These are phyloP conservation scores for Eupithecia exiguata DNA, from an alignment of 2,888 invertebrate genomes.

Conservation along the genomic window DNA sequence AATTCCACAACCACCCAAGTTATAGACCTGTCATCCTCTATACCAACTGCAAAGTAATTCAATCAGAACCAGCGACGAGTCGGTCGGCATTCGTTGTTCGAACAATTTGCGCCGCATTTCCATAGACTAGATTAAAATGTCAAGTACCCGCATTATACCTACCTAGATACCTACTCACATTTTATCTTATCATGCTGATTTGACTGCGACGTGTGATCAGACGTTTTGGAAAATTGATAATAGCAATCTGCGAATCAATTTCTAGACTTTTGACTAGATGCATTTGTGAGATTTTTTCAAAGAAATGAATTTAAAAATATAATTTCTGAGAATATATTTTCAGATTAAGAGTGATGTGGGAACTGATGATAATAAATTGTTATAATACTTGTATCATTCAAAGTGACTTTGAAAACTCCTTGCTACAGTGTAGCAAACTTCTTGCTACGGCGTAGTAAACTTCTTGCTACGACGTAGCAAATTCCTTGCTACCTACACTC, in stretches of 20 bases:
- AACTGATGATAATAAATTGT: neutral
- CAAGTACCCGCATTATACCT: conserved; percentile 41
- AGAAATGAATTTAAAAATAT: neutral
- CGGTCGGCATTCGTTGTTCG: conserved; percentile 35
- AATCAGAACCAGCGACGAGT: conserved; percentile 18
- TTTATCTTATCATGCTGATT: neutral
- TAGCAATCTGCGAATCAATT: neutral
- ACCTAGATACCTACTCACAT: neutral
- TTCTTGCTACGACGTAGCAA: neutral
- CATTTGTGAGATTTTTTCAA: neutral
- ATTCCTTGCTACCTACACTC: neutral
- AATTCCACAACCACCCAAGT: neutral
- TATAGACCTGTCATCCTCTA: conserved; percentile 2
- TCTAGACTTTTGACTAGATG: neutral
- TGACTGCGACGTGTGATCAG: neutral
- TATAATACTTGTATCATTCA: neutral
- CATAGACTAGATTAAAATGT: conserved; percentile 55
- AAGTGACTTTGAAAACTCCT: neutral
- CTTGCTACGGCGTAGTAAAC: neutral
- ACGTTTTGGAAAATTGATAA: neutral
- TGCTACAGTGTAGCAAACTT: no score
- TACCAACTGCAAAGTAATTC: conserved; percentile 14
- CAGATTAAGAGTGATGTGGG: neutral
- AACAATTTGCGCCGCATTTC: conserved; percentile 44
- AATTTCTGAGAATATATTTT: neutral